Base-by-base conservation (phyloP, 2,797 vertebrate genomes). In the Meda fulgida region DNA sequence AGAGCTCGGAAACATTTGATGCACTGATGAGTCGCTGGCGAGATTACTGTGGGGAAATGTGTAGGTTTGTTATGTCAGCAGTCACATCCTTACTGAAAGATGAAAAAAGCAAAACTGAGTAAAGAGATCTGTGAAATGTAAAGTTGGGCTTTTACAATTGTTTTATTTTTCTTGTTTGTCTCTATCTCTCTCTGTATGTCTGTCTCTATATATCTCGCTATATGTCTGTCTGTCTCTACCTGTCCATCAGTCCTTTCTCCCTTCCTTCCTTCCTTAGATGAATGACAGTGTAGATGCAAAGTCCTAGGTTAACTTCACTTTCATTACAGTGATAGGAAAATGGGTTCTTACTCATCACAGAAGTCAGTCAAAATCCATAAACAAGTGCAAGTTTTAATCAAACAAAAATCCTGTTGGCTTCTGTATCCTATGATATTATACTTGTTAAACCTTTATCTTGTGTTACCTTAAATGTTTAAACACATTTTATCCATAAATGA, bases 11-110 rank as follows among this genome's bases (percentile, higher is more conserved):
- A 84, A 60, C 34, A 72, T 75, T 53, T 86, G 80, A 81, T 86
- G 86, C 31, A 31, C 53, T 87, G 86, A 87, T 78, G 75, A 80
- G 34, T 82, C 11, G 58, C 31, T 67, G 66, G 71, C 36, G 19
- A 70, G 73, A 84, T 84, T 38, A 60, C 65, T 69, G 31, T 55
- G 48, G 75, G 46, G 29, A 80, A 66, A 80, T 51, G 55, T 72
- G 76, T 73, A 34, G 53, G 83, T 65, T 79, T 65, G 53, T 72
- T 79, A 80, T 75, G 31, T 80, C 46, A 53, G 29, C 63, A 67
- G 63, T 84, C 65, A 78, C 60, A 78, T 84, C 29, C 43, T 53
- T 53, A 43, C n/a, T 83, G 60, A 65, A 75, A 82, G 46, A 84
- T 51, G 46, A 38, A n/a, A 46, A 48, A 77, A 84, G 18, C 72